Evolutionary conservation across 2,888 invertebrate species (phyloP).

Genomic region (Drosophila paramelanica): DNA sequence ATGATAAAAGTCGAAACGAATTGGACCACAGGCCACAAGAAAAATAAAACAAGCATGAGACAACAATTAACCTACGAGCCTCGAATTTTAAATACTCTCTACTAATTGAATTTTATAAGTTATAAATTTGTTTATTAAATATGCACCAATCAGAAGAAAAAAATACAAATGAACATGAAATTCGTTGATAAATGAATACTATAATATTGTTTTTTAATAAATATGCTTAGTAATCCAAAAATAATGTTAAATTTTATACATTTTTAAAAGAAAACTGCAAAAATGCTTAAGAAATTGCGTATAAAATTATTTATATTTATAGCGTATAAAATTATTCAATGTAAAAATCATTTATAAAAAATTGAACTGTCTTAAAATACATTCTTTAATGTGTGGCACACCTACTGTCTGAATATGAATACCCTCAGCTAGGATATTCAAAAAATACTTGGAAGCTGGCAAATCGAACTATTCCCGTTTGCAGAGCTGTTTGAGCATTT

Average conservation of each 20-base stretch:
- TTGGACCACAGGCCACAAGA: slow-evolving; percentile 22
- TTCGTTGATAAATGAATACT: no score
- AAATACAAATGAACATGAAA: no score
- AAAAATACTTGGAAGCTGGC: slow-evolving; percentile 49
- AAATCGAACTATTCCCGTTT: slow-evolving; percentile 70
- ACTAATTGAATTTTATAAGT: no score
- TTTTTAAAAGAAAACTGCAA: no score
- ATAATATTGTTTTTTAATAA: no score
- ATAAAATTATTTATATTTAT: no score
- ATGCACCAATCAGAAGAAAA: no score
- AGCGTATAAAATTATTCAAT: no score
- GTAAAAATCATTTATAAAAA: background rate
- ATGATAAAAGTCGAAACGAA: slow-evolving; percentile 67
- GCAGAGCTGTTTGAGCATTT: slow-evolving; percentile 62
- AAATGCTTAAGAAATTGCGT: no score
- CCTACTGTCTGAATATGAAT: background rate
- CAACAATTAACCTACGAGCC: background rate
- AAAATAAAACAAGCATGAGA: slow-evolving; percentile 1
- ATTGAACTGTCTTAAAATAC: background rate
- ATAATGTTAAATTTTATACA: no score
- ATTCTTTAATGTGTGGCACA: background rate
- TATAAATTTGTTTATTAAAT: no score
- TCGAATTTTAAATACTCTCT: slow-evolving; percentile 13
- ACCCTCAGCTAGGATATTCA: background rate
- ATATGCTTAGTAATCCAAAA: no score